A percentile compares a stretch with the other conserved stretches of the same genome.
Conservation (phyloP, 2,888 invertebrate genomes). For the Ganaspis brasiliensis region DNA sequence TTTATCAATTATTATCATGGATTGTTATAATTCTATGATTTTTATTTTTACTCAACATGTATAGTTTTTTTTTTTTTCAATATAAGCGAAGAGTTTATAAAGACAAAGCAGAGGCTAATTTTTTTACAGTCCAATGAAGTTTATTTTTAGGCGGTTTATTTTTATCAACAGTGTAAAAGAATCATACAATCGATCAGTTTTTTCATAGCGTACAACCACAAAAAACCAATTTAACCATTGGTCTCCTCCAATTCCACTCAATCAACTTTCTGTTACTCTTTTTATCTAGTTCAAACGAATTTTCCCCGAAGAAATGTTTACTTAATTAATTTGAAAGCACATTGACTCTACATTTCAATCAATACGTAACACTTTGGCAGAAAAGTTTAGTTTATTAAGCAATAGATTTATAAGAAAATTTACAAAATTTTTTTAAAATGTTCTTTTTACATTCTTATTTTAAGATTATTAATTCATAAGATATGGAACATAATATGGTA, state of each 20-base stretch:
- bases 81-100: constrained; percentile 1
- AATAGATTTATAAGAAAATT: too few species aligned
- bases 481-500: too few species aligned
- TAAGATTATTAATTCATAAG: too few species aligned
- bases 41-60: neutral
- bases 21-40: neutral
- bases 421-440: too few species aligned
- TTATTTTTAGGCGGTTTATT: constrained; percentile 17
- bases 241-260: neutral
- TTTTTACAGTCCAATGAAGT: constrained; percentile 10
- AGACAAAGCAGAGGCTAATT: neutral
- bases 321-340: too few species aligned
- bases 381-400: too few species aligned
- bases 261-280: neutral
- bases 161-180: neutral
- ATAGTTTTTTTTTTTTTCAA: too few species aligned
- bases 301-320: neutral
- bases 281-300: neutral
- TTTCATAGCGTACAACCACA: neutral
- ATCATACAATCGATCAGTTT: neutral
- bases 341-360: too few species aligned
- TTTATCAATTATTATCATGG: too few species aligned
- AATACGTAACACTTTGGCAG: too few species aligned
- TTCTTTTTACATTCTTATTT: too few species aligned
- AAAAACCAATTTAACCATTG: neutral